These are phyloP conservation scores for Lepisosteus oculatus DNA, from an alignment of 2,113 vertebrate species.

Conservation along the genomic window DNA sequence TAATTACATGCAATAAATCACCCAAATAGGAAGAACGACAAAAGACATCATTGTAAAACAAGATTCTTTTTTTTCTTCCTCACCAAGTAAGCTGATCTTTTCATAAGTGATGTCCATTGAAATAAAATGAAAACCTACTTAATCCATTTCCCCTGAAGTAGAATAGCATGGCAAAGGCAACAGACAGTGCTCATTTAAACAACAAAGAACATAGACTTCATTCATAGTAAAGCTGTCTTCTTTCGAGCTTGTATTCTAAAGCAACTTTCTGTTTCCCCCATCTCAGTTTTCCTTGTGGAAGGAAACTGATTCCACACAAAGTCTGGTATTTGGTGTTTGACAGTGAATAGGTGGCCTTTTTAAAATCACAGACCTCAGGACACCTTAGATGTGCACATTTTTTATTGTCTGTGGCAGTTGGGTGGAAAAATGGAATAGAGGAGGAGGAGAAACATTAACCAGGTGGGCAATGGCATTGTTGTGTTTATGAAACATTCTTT, in stretches of 20 bases:
- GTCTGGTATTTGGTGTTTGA: constrained; percentile 77
- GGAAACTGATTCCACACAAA: constrained; percentile 81
- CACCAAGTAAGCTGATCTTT: constrained; percentile 79
- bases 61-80: constrained; percentile 26
- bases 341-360: constrained; percentile 78
- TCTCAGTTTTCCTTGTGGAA: constrained; percentile 82
- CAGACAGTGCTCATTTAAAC: constrained; percentile 97
- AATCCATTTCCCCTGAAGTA: constrained; percentile 77
- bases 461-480: constrained; percentile 73
- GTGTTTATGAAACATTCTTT: constrained; percentile 75
- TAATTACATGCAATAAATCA: constrained; percentile 21
- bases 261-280: constrained; percentile 79
- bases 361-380: constrained; percentile 75
- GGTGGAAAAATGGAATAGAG: constrained; percentile 76
- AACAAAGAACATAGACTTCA: constrained; percentile 93
- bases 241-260: constrained; percentile 84
- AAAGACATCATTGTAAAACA: constrained; percentile 22
- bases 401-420: constrained; percentile 78
- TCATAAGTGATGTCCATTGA: constrained; percentile 80
- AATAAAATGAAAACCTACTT: constrained; percentile 89
- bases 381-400: constrained; percentile 84
- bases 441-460: constrained; percentile 84
- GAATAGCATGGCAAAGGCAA: constrained; percentile 78
- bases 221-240: constrained; percentile 95
- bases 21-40: constrained; percentile 15